Percentiles rank a stretch among this genome's conserved stretches.
Conservation (phyloP, 2,888 invertebrate species). For the Diplazon laetatorius region DNA sequence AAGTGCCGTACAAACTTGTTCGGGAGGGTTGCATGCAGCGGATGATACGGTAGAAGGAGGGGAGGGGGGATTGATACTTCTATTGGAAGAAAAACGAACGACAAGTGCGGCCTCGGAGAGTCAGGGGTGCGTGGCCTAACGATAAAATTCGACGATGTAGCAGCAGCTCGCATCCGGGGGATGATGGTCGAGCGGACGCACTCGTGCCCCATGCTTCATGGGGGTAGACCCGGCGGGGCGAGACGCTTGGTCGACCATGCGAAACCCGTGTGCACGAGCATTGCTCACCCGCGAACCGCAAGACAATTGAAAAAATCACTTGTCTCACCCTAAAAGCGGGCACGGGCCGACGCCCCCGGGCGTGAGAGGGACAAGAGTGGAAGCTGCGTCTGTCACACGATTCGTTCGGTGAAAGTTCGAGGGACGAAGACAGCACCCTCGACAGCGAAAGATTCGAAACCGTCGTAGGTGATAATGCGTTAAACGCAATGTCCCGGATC, state of each 20-base stretch:
- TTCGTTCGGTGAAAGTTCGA: slow-evolving; percentile 54
- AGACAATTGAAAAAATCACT: slow-evolving; percentile 82
- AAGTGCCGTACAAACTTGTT: slow-evolving; percentile 56
- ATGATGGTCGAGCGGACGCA: slow-evolving; percentile 64
- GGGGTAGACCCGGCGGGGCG: slow-evolving; percentile 70
- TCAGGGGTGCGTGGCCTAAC: slow-evolving; percentile 69
- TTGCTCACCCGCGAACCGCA: slow-evolving; percentile 70
- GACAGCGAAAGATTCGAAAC: slow-evolving; percentile 38
- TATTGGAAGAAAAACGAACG: slow-evolving; percentile 42
- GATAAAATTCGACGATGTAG: slow-evolving; percentile 73
- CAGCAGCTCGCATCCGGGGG: slow-evolving; percentile 69
- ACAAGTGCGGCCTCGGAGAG: slow-evolving; percentile 59
- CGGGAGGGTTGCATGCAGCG: slow-evolving; percentile 31
- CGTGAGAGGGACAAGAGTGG: slow-evolving; percentile 61
- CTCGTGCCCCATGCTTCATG: slow-evolving; percentile 12
- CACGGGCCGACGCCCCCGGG: slow-evolving; percentile 56
- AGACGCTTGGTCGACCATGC: slow-evolving; percentile 80
- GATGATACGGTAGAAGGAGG: slow-evolving; percentile 21
- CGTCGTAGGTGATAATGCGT: slow-evolving; percentile 72
- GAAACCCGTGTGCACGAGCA: slow-evolving; percentile 73
- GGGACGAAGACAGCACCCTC: slow-evolving; percentile 39
- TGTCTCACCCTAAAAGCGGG: slow-evolving; percentile 77
- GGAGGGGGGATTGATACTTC: too few species aligned
- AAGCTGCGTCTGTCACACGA: slow-evolving; percentile 62
- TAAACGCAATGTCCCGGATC: slow-evolving; percentile 76